Conservation (phyloP, 1,140 invertebrate species). For the Pectinophora gossypiella region DNA sequence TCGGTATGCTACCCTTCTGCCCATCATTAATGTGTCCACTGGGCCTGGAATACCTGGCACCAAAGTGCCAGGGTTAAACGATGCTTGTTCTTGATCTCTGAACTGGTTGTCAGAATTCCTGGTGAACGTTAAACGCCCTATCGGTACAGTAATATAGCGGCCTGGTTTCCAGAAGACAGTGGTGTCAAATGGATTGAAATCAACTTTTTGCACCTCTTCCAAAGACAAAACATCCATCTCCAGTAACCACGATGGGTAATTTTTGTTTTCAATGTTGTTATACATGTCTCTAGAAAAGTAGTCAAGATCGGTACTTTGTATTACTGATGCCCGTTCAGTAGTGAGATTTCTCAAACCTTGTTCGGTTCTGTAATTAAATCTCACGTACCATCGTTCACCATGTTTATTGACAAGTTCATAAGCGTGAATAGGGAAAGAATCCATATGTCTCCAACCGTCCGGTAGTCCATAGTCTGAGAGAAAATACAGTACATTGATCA, state of each 20-base stretch:
- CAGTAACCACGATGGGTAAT: conserved; percentile 81
- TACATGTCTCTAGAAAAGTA: conserved; percentile 79
- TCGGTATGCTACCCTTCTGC: conserved; percentile 81
- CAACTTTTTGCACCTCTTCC: conserved; percentile 58
- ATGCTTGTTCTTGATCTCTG: conserved; percentile 89
- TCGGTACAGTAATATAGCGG: conserved; percentile 56
- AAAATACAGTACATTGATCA: conserved; percentile 87
- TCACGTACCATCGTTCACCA: conserved; percentile 76
- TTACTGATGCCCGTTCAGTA: conserved; percentile 72
- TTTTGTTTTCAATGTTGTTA: conserved; percentile 19
- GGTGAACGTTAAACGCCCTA: conserved; percentile 88
- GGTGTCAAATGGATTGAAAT: conserved; percentile 78
- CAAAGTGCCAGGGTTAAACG: conserved; percentile 89
- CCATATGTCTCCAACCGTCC: conserved; percentile 85
- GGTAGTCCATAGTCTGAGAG: conserved; percentile 93
- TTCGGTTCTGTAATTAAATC: conserved; percentile 85
- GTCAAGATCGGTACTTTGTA: conserved; percentile 80
- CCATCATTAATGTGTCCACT: conserved; percentile 75
- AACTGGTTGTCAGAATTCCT: conserved; percentile 89
- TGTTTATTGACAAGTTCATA: conserved; percentile 81
- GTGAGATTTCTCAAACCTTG: conserved; percentile 82
- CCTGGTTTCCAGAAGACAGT: conserved; percentile 80
- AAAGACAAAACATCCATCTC: conserved; percentile 72
- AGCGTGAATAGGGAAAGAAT: conserved; percentile 80
- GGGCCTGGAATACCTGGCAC: conserved; percentile 88